Base-by-base conservation (phyloP, 2,888 invertebrate genomes). In the Apodemia zela region DNA sequence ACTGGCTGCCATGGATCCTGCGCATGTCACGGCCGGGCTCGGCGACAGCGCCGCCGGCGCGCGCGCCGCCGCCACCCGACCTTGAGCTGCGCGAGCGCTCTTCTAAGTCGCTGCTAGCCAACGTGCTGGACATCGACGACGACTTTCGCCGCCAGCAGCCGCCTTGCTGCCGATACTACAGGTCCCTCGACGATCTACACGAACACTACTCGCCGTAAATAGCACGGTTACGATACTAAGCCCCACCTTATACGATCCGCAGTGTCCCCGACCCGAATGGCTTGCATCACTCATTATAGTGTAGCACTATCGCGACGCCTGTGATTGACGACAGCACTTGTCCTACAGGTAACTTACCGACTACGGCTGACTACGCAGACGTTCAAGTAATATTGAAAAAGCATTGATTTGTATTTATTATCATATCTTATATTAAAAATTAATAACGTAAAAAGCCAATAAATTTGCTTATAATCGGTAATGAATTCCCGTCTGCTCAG, bases 91-190 rank as follows among this genome's bases (percentile, higher is more conserved):
- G 96, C 85, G 97, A 97, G 87, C 95, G 94, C 80, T 98, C 98
- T 75, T 98, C 98, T 80, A 98, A 98, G 92, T 98, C 98, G 83
- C 94, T 99, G 78, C 93, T 99, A 82, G 98, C 98, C 78, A 98
- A 98, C 92, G 98, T 98, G 80, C 94, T 98, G 80, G 98, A 98
- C 93, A 97, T 98, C 90, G 98, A 98, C 88, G 98, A 98, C 90
- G 98, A 98, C 93, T 97, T 97, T 92, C 94, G 96, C 77, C 96
- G 96, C 89, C 94, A 94, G 87, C 94, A 94, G 88, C 93, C 94
- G 73, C 92, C 94, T 75, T 95, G 95, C 92, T 95, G 95, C 92
- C 94, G 95, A 86, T 95, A 95, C 90, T 95, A 95, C 93, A 95
- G 95, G 95, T 95, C 91, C 90, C 91, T 91, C 90, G 91, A 91